A percentile compares a stretch with the other conserved stretches of the same genome.
These are phyloP conservation scores for Lochmaea capreae DNA, from an alignment of 2,888 invertebrate genomes.

Conservation along the genomic window DNA sequence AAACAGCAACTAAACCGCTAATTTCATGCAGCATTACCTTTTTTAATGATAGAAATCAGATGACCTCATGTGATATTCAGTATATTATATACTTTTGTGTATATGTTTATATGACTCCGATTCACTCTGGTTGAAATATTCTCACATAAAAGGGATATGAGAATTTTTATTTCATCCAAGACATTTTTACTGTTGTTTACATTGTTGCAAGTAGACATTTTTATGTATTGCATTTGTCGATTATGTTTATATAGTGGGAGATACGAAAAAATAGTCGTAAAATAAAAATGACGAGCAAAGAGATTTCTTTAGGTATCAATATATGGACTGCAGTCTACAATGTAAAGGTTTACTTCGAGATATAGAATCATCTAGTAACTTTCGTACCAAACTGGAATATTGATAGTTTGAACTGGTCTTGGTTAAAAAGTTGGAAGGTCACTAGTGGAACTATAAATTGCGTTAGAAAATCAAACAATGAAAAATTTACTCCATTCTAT, in stretches of 20 bases:
- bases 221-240: background rate
- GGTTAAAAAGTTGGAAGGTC: no score
- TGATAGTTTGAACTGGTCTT: background rate
- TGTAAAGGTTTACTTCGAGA: background rate
- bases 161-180: background rate
- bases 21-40: no score
- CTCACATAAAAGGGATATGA: background rate
- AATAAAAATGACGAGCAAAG: background rate
- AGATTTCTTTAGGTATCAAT: background rate
- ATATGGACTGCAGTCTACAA: background rate
- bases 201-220: background rate
- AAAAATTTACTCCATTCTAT: no score
- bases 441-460: no score
- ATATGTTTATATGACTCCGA: no score
- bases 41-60: no score
- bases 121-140: background rate
- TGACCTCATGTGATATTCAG: no score
- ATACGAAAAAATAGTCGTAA: background rate
- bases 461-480: no score
- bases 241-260: background rate
- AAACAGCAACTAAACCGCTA: no score
- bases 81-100: no score
- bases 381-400: background rate
- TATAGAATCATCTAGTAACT: background rate
- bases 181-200: slow-evolving; percentile 6